Conservation (phyloP, 1,140 invertebrate genomes). For the Hormaphis cornu region DNA sequence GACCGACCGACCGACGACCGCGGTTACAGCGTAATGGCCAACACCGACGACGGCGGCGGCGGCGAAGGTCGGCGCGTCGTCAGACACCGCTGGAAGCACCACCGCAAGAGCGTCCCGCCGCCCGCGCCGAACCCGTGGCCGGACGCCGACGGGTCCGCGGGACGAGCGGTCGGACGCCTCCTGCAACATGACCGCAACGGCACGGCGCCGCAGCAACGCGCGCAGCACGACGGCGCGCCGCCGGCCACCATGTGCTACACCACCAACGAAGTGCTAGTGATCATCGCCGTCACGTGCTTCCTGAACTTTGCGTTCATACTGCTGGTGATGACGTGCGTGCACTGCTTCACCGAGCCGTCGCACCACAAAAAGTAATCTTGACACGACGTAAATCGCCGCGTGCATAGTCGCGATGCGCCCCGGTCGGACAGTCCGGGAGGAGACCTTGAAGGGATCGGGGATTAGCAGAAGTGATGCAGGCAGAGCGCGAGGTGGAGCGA, state of each 20-base stretch:
- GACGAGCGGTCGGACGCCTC: not conserved
- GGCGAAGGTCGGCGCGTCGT: not conserved
- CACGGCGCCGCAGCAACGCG: not conserved
- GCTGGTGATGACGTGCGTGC: constrained; percentile 39
- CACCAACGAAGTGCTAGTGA: constrained; percentile 38
- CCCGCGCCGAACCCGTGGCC: not conserved
- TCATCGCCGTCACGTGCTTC: constrained; percentile 40
- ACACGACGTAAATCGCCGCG: no score
- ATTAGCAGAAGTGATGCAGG: no score
- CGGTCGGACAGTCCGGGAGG: no score
- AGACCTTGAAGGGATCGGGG: no score
- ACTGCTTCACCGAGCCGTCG: constrained; percentile 36
- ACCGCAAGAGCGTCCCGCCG: not conserved
- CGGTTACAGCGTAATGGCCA: no score
- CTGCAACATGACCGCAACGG: not conserved
- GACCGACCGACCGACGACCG: no score
- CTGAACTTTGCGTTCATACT: constrained; percentile 40
- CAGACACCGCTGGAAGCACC: constrained; percentile 8
- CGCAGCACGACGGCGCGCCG: not conserved
- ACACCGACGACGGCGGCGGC: not conserved
- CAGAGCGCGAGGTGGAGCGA: no score
- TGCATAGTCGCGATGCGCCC: no score
- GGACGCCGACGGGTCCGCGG: not conserved
- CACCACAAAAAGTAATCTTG: constrained; percentile 28
- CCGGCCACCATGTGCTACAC: constrained; percentile 31